Base-by-base conservation (phyloP, 2,888 invertebrate genomes). In the Nomada hirtipes region DNA sequence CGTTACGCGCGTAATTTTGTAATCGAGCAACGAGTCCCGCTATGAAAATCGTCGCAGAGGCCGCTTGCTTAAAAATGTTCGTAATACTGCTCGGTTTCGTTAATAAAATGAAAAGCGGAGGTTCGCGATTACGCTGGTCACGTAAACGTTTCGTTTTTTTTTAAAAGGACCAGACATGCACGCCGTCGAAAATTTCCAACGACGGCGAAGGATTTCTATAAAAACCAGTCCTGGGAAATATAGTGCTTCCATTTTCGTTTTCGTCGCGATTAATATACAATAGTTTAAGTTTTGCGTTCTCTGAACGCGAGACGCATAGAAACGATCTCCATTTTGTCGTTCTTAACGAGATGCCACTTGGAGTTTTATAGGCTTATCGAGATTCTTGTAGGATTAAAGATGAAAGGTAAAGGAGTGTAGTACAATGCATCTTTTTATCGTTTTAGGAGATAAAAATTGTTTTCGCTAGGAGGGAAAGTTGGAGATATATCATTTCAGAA, bases 1-100 rank as follows among this genome's bases (percentile, higher is more conserved):
- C 77, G 83, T 86, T 85, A 77, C 77, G 68, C 60, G 59, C 61
- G 72, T 76, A 71, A 76, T 76, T 77, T 74, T 57, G 47, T 68
- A 68, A 60, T 73, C 65, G 75, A 68, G 59, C 65, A 64, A 71
- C 61, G 71, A 71, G 44, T 57, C 65, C 65, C 60, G 71, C 72
- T 71, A 72, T 69, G 75, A 73, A 76, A 67, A 73, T 63, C 61
- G 42, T 72, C 73, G 44, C 80, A 15, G 57, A 63, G 55, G 10
- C 53, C 67, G 57, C 23, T 65, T 18, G 53, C 64, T 23, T 18
- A 71, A 7, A 50, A 26, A 53, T 9, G 42, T 55, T 59, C 36
- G 26, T 80, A 80, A 80, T 80, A 80, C 81, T 73, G 73, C 42
- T 80, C 13, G 81, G 67, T 55, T 57, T 73, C 57, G 50, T 10